A percentile compares a stretch with the other conserved stretches of the same genome.
Conservation (phyloP, 2,888 invertebrate genomes). For the Dolomedes plantarius region DNA sequence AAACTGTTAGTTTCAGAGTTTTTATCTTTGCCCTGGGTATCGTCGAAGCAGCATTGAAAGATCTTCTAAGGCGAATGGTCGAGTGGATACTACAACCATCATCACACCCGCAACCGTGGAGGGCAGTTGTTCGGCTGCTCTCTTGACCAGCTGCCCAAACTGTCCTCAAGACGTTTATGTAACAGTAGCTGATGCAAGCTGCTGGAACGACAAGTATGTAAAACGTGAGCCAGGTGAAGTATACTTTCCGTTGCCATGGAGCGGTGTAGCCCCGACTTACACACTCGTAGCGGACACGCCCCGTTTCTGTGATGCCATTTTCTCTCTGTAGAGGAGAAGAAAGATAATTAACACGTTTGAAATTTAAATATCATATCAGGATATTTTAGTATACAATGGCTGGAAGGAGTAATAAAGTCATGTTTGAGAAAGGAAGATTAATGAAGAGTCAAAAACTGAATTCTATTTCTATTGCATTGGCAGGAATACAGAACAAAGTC, state of each 20-base stretch:
- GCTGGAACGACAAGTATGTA: conserved; percentile 78
- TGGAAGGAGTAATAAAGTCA: too few species aligned
- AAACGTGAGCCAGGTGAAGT: conserved; percentile 77
- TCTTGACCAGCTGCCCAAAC: conserved; percentile 75
- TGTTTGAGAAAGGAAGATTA: too few species aligned
- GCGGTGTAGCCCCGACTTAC: conserved; percentile 77
- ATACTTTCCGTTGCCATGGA: conserved; percentile 78
- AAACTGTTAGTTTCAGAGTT: conserved; percentile 78
- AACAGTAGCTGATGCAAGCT: conserved; percentile 77
- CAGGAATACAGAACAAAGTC: too few species aligned
- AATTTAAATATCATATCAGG: too few species aligned
- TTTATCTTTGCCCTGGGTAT: conserved; percentile 78
- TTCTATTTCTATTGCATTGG: too few species aligned
- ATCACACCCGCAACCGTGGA: conserved; percentile 2
- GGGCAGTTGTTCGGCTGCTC: conserved; percentile 16
- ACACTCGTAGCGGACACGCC: conserved; percentile 76
- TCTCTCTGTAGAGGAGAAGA: conserved; percentile 74
- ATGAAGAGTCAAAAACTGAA: too few species aligned
- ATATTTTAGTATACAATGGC: too few species aligned
- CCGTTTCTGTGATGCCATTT: conserved; percentile 75
- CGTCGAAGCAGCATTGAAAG: conserved; percentile 74
- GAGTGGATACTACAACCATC: conserved; percentile 11
- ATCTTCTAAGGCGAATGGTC: conserved; percentile 51
- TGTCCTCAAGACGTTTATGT: conserved; percentile 77
- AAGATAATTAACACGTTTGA: too few species aligned